Conservation (phyloP, 2,797 vertebrate species). For the Buphagus erythrorhynchus region DNA sequence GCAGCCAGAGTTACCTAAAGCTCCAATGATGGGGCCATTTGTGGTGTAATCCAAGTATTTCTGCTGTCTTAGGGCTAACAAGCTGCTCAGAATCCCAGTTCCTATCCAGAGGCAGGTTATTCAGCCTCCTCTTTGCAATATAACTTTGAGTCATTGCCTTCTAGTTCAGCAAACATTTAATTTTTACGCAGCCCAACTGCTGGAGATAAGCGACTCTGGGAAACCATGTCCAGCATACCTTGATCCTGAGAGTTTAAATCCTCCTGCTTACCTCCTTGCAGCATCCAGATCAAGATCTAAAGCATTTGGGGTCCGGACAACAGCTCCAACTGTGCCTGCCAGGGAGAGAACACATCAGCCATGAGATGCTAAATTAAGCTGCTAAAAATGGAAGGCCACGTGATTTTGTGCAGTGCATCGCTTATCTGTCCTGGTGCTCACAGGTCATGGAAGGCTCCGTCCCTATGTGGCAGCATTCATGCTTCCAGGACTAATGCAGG, state of each 20-base stretch:
- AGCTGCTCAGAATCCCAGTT: background rate
- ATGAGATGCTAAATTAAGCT: background rate
- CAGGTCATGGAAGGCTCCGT: background rate
- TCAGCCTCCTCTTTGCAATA: background rate
- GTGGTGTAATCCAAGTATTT: background rate
- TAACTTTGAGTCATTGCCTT: background rate
- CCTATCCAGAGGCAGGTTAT: background rate
- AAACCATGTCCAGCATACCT: background rate
- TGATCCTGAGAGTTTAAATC: background rate
- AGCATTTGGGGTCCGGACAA: background rate
- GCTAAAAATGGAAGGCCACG: background rate
- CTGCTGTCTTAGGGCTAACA: background rate
- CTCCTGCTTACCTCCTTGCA: background rate
- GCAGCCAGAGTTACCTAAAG: background rate
- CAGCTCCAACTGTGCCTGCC: background rate
- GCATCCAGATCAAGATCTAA: background rate
- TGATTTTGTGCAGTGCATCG: background rate
- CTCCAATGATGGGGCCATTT: rapidly evolving
- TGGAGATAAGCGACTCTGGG: background rate
- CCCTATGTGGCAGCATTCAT: rapidly evolving
- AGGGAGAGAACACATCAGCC: background rate
- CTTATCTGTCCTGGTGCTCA: background rate
- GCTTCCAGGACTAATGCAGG: background rate
- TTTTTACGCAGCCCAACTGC: rapidly evolving
- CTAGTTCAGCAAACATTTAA: background rate